These are phyloP conservation scores for Cantharis lateralis DNA, from an alignment of 2,888 invertebrate genomes.

Conservation along the genomic window DNA sequence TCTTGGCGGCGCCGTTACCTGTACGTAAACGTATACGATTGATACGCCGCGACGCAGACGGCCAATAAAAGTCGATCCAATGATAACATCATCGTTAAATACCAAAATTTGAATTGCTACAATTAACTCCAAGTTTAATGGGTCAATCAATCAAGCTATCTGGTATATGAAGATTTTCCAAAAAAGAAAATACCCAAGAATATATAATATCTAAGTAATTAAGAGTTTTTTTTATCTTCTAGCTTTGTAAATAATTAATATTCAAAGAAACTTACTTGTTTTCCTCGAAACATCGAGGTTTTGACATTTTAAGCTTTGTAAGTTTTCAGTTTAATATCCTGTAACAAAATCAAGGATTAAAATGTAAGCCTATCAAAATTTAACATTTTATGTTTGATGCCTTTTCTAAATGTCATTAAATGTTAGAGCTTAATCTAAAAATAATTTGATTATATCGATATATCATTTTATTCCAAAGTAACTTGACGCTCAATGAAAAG, in stretches of 20 bases:
- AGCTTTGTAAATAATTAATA: not conserved
- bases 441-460: not conserved
- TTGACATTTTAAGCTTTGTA: not conserved
- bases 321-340: not conserved
- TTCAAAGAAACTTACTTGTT: not conserved
- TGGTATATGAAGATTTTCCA: not conserved
- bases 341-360: not conserved
- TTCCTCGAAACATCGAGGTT: not conserved
- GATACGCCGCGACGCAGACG: conserved; percentile 40
- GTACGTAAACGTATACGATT: conserved; percentile 35
- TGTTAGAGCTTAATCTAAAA: not conserved
- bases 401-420: not conserved
- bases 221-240: not conserved
- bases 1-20: conserved; percentile 42
- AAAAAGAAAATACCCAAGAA: not conserved
- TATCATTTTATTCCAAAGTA: not conserved
- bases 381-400: not conserved
- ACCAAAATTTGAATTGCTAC: conserved; percentile 9
- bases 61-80: conserved; percentile 37
- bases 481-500: not conserved
- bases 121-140: not conserved
- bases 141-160: not conserved
- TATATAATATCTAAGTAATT: not conserved
- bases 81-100: conserved; percentile 41
- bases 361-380: not conserved